Evolutionary conservation across 2,888 invertebrate species (phyloP), one percentile per base, ranked within the genome.

Genomic region (Tineola bisselliella): DNA sequence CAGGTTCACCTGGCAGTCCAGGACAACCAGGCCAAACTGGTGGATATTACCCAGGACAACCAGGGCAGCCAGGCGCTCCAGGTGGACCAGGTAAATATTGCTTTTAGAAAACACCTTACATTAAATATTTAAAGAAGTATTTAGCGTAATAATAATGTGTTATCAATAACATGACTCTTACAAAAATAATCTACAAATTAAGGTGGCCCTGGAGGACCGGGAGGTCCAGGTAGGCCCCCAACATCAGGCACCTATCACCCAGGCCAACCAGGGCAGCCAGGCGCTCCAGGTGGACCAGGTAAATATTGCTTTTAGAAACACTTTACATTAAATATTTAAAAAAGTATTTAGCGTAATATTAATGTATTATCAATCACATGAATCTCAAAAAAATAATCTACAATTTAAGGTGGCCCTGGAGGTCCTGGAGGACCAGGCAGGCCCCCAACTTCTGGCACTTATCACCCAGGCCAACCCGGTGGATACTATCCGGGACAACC

Each of bases 401-500:
- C 8, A 38, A 10, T 38, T 38, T 38, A 10, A 38, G 60, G 65
- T 30, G 65, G 65, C 64, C 66, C 57, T 75, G 79, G 15, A 66
- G 63, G 38, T 67, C 66, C 66, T 62, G 66, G 65, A 59, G 44
- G 60, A 8, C 63, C 64, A 44, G 62, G 63, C 4, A 59, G 61
- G 8, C 71, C 74, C 62, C 73, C 72, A 57, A 63, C 65, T 43
- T 68, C 65, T 33, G 62, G 64, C 4, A 54, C 61, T 8, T n/a
- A n/a, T n/a, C n/a, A n/a, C n/a, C n/a, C n/a, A n/a, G n/a, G n/a
- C n/a, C n/a, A n/a, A n/a, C 71, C 74, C 62, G 73, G 72, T n/a
- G n/a, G n/a, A n/a, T n/a, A n/a, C n/a, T n/a, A 68, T 52, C 73
- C 74, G 8, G 71, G 71, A 17, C 71, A 71, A 59, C 75, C 76